Percentiles rank a stretch among this genome's conserved stretches.
Conservation (phyloP, 1,140 invertebrate genomes). For the Pogonus chalceus region DNA sequence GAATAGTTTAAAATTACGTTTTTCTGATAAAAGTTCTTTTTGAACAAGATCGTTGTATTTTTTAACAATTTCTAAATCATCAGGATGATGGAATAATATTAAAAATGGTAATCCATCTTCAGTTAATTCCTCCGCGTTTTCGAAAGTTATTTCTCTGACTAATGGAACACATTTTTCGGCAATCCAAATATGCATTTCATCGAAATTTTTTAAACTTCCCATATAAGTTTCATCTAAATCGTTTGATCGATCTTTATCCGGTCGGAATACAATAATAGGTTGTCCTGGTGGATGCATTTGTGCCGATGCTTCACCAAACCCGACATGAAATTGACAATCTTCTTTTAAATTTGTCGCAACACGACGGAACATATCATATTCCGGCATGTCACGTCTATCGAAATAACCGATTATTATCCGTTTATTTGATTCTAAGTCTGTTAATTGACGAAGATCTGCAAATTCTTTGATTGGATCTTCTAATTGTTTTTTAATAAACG, state of each 20-base stretch:
- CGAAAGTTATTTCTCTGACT: conserved; percentile 92
- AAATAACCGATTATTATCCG: conserved; percentile 89
- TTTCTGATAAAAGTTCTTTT: conserved; percentile 71
- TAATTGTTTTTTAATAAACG: conserved; percentile 82
- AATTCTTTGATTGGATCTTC: conserved; percentile 83
- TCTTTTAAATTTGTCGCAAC: conserved; percentile 86
- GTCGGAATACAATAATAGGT: conserved; percentile 70
- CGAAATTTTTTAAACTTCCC: conserved; percentile 60
- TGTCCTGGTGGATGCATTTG: conserved; percentile 74
- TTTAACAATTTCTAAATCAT: conserved; percentile 79
- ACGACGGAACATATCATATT: conserved; percentile 69
- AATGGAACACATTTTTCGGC: conserved; percentile 80
- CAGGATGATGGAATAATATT: conserved; percentile 87
- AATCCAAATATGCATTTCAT: conserved; percentile 77
- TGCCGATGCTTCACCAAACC: conserved; percentile 76
- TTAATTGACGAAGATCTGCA: conserved; percentile 59
- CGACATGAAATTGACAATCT: conserved; percentile 90
- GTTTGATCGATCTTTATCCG: conserved; percentile 65
- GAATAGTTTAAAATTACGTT: conserved; percentile 60
- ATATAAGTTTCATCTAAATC: conserved; percentile 73
- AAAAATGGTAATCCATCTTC: conserved; percentile 99
- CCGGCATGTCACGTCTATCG: conserved; percentile 65
- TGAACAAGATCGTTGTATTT: conserved; percentile 75
- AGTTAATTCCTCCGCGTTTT: conserved; percentile 97
- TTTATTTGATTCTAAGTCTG: conserved; percentile 77